phyloP scores from a whole-genome alignment of 2,888 invertebrate species.

The Cerastis rubricosa region DNA sequence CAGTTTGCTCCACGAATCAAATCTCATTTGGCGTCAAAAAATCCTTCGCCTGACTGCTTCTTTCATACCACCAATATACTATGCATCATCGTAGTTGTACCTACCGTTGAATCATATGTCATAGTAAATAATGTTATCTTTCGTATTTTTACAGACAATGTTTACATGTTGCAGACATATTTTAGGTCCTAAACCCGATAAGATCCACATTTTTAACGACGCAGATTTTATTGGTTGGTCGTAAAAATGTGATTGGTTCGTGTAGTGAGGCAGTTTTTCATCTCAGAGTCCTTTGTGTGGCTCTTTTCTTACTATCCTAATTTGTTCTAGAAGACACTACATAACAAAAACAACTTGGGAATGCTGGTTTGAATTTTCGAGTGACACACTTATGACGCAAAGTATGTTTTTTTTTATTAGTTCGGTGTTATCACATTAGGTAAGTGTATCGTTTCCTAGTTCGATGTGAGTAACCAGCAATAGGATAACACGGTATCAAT shows the following conservation, averaged over 20 bases:
- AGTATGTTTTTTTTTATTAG: constrained; percentile 4
- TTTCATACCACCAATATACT: background rate
- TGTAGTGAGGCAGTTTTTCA: no score
- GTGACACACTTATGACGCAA: constrained; percentile 27
- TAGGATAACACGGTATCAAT: background rate
- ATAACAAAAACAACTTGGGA: background rate
- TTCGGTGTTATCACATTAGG: background rate
- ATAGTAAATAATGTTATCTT: constrained; percentile 39
- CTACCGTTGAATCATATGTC: constrained; percentile 1
- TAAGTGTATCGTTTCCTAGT: constrained; percentile 5
- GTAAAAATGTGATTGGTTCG: background rate
- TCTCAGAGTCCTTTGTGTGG: background rate
- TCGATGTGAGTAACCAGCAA: background rate
- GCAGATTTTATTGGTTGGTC: constrained; percentile 1
- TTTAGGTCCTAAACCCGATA: constrained; percentile 24
- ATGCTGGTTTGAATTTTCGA: background rate
- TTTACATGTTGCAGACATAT: constrained; percentile 24
- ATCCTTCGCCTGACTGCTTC: background rate
- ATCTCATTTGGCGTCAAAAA: background rate
- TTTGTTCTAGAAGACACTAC: background rate
- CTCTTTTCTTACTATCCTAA: background rate
- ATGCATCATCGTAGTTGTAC: background rate
- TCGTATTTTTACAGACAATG: constrained; percentile 25
- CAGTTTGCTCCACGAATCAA: background rate
- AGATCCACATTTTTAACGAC: background rate